These are phyloP conservation scores for Lissocephala sabroskyi DNA, from an alignment of 2,888 invertebrate species.

Conservation along the genomic window DNA sequence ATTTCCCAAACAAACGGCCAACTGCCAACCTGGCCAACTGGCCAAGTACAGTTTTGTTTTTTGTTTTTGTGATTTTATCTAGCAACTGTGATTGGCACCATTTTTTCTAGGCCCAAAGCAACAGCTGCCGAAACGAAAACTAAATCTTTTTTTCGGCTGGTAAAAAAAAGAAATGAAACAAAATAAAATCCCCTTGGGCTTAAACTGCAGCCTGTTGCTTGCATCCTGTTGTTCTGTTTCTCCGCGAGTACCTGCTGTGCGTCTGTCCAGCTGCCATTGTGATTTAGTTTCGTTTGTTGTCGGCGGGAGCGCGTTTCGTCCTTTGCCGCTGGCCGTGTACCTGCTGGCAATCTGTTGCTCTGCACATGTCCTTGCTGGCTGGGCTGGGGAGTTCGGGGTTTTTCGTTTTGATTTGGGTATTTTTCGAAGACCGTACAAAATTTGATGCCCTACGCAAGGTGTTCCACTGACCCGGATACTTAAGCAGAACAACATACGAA, in stretches of 20 bases:
- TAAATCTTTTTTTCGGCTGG: slow-evolving; percentile 52
- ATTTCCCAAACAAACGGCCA: not conserved
- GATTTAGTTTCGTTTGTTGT: slow-evolving; percentile 51
- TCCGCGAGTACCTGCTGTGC: slow-evolving; percentile 53
- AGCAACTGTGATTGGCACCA: slow-evolving; percentile 52
- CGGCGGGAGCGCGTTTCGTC: too few relatives aligned
- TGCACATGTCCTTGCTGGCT: slow-evolving; percentile 58
- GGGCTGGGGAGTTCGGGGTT: too few relatives aligned
- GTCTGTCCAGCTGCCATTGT: slow-evolving; percentile 40
- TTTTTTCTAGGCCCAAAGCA: slow-evolving; percentile 26
- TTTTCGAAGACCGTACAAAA: slow-evolving; percentile 28
- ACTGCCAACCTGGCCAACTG: not conserved
- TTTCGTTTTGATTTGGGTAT: slow-evolving; percentile 10
- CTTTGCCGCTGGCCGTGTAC: slow-evolving; percentile 6
- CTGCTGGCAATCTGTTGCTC: slow-evolving; percentile 52
- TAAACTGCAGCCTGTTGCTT: slow-evolving; percentile 53
- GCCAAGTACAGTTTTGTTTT: not conserved
- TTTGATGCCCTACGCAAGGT: slow-evolving; percentile 49
- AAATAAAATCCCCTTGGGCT: slow-evolving; percentile 31
- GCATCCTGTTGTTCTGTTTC: slow-evolving; percentile 27
- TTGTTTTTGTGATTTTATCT: too few relatives aligned
- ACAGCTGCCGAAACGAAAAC: slow-evolving; percentile 31
- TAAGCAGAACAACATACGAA: not conserved
- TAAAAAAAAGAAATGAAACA: slow-evolving; percentile 46
- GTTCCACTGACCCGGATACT: slow-evolving; percentile 44